Base-by-base conservation (phyloP, 2,888 invertebrate species). In the Ceraclea dissimilis region DNA sequence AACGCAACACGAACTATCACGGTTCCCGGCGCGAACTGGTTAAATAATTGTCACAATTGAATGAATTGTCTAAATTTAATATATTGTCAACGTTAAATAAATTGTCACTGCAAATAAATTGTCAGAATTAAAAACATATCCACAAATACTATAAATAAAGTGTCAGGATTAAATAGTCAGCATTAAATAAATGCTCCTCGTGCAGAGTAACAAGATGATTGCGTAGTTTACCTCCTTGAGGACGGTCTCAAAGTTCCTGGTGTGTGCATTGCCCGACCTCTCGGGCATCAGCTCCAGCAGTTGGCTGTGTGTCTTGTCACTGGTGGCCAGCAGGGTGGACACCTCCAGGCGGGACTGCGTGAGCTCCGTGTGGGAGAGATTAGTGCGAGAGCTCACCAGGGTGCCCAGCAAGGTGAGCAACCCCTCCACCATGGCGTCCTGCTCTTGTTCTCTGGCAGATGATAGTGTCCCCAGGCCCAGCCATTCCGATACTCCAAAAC, bases 271-370 rank as follows among this genome's bases (percentile, higher is more conserved):
- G n/a, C 94, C 94, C 62, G 93, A 94, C 19, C 93, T 80, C 74
- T 97, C 97, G 0, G 97, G 97, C 90, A 98, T 93, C 57, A 92
- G 77, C 71, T 97, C 97, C 72, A 93, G 85, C 49, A 98, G 78
- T 69, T 96, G 95, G 63, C 93, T 94, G 76, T 97, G 96, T 0
- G 96, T 96, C 72, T 93, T 92, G 73, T 97, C 95, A 33, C 89
- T 88, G 70, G 95, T 94, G 64, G 95, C 93, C 49, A 98, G 76
- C 51, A 96, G 75, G 1, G 95, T 92, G 59, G 93, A 90, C 81
- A 98, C 93, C 77, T 98, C 97, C 62, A 93, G 76, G 34, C 91
- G 82, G 20, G 90, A 88, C 67, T 83, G 82, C 0, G 80, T 80
- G 58, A 80, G 72, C 67, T 82, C 83, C 65, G 82, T 82, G 65